Evolutionary conservation across 2,888 invertebrate genomes (phyloP), one percentile per base, ranked within the genome.

Genomic region (Aspidiotus destructor): DNA sequence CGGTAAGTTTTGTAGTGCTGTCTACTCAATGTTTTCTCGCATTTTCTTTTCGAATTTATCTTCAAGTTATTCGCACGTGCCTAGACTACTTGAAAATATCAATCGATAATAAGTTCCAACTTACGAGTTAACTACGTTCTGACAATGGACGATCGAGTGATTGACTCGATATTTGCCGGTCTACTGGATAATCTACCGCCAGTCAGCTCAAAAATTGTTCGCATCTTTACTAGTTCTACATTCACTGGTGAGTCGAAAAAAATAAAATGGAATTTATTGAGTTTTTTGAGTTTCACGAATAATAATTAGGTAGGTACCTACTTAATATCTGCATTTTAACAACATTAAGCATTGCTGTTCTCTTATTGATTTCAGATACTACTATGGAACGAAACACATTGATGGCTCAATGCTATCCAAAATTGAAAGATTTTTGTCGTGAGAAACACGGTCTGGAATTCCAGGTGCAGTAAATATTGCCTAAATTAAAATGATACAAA

Each of bases 341-440:
- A 3, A 28, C 28, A 5, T 28, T 28, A 3, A 5, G 28, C 28
- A 28, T 28, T 28, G 28, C 5, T 28, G 28, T 5, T 28, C 5
- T 28, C 28, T 28, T 28, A 28, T 28, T 70, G n/a, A 40, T 70
- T 68, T 54, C 77, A 96, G 98, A 98, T 76, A 98, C 97, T 0
- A 92, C 95, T 0, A 89, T 96, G 86, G 98, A 98, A 77, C 81
- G 98, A 71, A 98, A 98, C 77, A 95, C 95, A 0, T 77, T 98
- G 70, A 98, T 98, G 97, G 93, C 97, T 2, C 94, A 96, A 77
- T 96, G 97, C 72, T 98, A 98, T 77, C 98, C 98, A 0, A 87
- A 88, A 75, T 85, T 98, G 72, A 98, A 98, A 76, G 96, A 97
- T 76, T 97, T 93, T 77, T 97, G 98, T 76, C 80, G 97, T 68